phyloP scores from a whole-genome alignment of 2,888 invertebrate species.

The Drosophila affinis region DNA sequence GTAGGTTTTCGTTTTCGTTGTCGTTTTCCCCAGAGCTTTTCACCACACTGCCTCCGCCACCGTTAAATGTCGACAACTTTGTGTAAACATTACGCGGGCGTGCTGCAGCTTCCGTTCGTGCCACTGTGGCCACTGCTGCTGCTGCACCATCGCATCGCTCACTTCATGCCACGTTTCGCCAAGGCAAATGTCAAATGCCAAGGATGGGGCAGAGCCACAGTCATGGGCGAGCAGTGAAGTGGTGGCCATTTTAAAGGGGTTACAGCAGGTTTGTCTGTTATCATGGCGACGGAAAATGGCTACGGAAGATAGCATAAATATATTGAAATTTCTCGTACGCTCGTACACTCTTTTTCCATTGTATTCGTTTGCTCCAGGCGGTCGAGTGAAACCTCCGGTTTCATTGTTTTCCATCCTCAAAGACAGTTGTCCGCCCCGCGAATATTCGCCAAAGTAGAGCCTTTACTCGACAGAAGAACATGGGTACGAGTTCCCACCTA shows the following conservation, averaged over 20 bases:
- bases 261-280: neutral
- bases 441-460: no score
- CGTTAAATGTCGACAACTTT: conserved; percentile 19
- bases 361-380: no score
- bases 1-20: neutral
- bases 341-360: no score
- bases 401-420: no score
- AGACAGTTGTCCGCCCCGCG: no score
- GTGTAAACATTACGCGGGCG: conserved; percentile 44
- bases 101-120: conserved; percentile 31
- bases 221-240: conserved; percentile 21
- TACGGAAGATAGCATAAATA: neutral
- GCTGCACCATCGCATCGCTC: conserved; percentile 23
- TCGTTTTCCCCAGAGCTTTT: conserved; percentile 55
- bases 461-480: no score
- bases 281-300: neutral
- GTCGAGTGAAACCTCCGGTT: no score
- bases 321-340: no score
- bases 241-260: conserved; percentile 17
- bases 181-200: conserved; percentile 73
- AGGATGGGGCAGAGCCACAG: conserved; percentile 46
- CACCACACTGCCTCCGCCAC: conserved; percentile 53
- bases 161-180: neutral
- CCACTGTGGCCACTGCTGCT: conserved; percentile 7
- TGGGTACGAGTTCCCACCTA: no score